Conservation (phyloP, 1,140 invertebrate species). For the Maconellicoccus hirsutus region DNA sequence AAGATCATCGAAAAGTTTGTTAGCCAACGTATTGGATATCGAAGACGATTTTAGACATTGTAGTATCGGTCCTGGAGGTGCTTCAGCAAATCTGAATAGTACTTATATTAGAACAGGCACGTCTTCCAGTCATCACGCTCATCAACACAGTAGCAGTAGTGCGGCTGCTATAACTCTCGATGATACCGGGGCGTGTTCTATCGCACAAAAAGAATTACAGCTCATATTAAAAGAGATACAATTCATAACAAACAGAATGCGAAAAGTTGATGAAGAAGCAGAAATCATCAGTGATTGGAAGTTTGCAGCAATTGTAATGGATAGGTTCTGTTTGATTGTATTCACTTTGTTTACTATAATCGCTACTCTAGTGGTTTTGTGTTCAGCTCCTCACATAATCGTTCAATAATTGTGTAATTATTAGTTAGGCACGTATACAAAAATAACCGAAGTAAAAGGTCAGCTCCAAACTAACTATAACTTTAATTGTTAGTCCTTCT, state of each 20-base stretch:
- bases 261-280: conserved; percentile 78
- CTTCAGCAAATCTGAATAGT: background rate
- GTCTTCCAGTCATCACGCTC: conserved; percentile 39
- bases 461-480: background rate
- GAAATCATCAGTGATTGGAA: conserved; percentile 96
- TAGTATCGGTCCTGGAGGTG: background rate
- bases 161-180: conserved; percentile 35
- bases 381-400: conserved; percentile 90
- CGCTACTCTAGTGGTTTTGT: conserved; percentile 85
- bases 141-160: conserved; percentile 41
- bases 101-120: conserved; percentile 33
- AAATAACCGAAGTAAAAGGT: background rate
- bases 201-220: conserved; percentile 54
- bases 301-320: conserved; percentile 98
- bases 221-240: conserved; percentile 82
- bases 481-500: background rate
- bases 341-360: conserved; percentile 94
- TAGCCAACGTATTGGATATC: conserved; percentile 88
- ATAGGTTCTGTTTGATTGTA: conserved; percentile 91
- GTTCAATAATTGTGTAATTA: conserved; percentile 55
- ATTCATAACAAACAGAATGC: conserved; percentile 84
- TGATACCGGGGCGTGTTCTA: conserved; percentile 33
- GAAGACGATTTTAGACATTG: conserved; percentile 38
- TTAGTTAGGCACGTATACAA: background rate
- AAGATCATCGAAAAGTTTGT: conserved; percentile 78